These are phyloP conservation scores for Sternarchorhynchus goeldii DNA, from an alignment of 2,797 vertebrate genomes.

Conservation along the genomic window DNA sequence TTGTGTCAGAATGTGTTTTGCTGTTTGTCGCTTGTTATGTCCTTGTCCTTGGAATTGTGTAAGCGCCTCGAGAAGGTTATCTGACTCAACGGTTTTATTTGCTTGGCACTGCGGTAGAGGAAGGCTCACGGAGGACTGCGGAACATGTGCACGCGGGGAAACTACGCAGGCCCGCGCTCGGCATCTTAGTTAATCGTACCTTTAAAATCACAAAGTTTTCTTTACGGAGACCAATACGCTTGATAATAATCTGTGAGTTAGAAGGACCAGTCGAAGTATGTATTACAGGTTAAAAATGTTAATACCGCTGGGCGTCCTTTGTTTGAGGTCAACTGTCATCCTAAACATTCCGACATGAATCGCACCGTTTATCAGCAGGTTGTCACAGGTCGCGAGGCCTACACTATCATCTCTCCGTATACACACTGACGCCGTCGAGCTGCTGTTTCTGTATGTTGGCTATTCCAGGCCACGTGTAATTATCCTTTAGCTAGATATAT, in stretches of 20 bases:
- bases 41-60: constrained; percentile 80
- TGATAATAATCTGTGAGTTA: too few species aligned
- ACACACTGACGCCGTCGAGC: background rate
- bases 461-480: constrained; percentile 31
- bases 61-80: constrained; percentile 78
- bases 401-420: background rate
- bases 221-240: too few species aligned
- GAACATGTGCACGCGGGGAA: constrained; percentile 68
- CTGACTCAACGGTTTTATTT: constrained; percentile 82
- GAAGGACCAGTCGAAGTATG: too few species aligned
- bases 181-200: background rate
- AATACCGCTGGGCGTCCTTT: constrained; percentile 1
- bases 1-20: constrained; percentile 46
- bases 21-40: constrained; percentile 64
- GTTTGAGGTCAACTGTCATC: constrained; percentile 24
- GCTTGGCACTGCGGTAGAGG: constrained; percentile 79
- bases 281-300: too few species aligned
- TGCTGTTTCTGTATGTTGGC: constrained; percentile 32
- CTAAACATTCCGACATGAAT: constrained; percentile 4
- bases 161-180: constrained; percentile 15
- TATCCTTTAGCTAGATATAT: background rate
- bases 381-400: background rate
- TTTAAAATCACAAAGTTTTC: too few species aligned
- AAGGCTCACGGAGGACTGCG: constrained; percentile 71
- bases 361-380: background rate